Evolutionary conservation across 2,888 invertebrate species (phyloP).

Genomic region (Argyresthia albistria): DNA sequence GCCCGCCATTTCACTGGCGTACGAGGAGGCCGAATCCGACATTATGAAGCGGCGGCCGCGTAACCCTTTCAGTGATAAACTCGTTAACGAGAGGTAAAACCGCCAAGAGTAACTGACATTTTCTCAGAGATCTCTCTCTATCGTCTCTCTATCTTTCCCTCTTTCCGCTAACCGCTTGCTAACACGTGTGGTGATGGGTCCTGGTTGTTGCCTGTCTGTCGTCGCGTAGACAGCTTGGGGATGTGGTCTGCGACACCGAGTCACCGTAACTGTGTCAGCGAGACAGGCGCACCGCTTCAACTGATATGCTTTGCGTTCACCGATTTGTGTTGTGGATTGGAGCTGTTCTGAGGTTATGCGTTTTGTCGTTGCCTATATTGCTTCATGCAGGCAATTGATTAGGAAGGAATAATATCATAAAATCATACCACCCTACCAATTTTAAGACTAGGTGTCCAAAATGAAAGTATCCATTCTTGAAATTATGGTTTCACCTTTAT

Average conservation of each 20-base stretch:
- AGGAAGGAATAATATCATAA: too few species aligned
- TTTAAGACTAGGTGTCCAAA: too few species aligned
- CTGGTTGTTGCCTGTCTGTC: conserved; percentile 64
- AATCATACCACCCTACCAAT: too few species aligned
- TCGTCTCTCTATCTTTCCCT: conserved; percentile 39
- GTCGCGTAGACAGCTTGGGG: conserved; percentile 16
- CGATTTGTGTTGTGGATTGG: conserved; percentile 23
- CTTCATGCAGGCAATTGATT: too few species aligned
- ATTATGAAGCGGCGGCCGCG: conserved; percentile 99
- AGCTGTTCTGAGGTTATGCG: not conserved
- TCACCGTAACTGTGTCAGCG: conserved; percentile 34
- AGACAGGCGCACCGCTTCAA: conserved; percentile 62
- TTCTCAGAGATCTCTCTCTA: not conserved
- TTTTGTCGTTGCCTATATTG: not conserved
- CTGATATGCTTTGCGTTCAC: conserved; percentile 61
- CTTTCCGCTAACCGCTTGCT: conserved; percentile 69
- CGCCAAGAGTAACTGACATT: conserved; percentile 38
- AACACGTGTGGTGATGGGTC: conserved; percentile 57
- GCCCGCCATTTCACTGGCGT: conserved; percentile 98
- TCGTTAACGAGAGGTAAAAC: conserved; percentile 97
- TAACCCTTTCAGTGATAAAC: conserved; percentile 97
- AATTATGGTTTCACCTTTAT: too few species aligned
- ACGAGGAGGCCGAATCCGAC: conserved; percentile 98
- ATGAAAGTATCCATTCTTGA: too few species aligned
- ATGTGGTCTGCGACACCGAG: conserved; percentile 23